Evolutionary conservation across 2,797 vertebrate genomes (phyloP), one percentile per base, ranked within the genome.

Genomic region (Microtus agrestis): DNA sequence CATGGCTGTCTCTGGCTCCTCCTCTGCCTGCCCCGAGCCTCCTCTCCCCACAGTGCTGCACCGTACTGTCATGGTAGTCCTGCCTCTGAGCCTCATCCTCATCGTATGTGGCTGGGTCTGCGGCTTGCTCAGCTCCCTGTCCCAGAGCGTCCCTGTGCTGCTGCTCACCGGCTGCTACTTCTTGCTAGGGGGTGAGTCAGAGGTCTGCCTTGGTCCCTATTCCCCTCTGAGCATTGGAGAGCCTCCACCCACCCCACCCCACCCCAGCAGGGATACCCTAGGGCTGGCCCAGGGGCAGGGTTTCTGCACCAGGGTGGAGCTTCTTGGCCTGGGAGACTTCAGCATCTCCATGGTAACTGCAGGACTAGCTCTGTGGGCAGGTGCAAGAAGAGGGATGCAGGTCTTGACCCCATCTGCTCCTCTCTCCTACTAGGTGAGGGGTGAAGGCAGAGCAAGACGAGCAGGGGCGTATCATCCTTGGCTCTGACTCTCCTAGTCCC

Each of bases 131-230:
- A 98, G 99, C 40, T 99, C 98, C 0, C 97, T 99, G 97, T 98
- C 98, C 67, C 97, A 95, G 96, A 99, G 98, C 80, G 96, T 97
- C 61, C 96, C 94, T 13, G 87, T 99, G 95, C 98, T 99, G 87
- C 96, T 97, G 21, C 97, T 98, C 92, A 98, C 98, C 0, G 98
- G 98, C 34, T 98, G 98, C 79, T 99, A 99, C 96, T 98, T 99
- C 95, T 97, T 99, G 85, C 86, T 99, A 96, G 99, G 99, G 96
- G 99, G 98, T 99, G 97, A 99, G 99, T 98, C 77, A 8, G 67
- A 77, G 56, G 27, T 12, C 37, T 40, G 43, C 63, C 67, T 67
- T 4, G 3, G 37, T 3, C 27, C 37, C 2, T 27, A 2, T 17
- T 67, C 54, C 34, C 46, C 11, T 76, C 61, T 89, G 25, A 43